Percentiles rank a stretch among this genome's conserved stretches.
Evolutionary conservation across 2,797 vertebrate genomes (phyloP).

Genomic region (Pantherophis vulpinus): DNA sequence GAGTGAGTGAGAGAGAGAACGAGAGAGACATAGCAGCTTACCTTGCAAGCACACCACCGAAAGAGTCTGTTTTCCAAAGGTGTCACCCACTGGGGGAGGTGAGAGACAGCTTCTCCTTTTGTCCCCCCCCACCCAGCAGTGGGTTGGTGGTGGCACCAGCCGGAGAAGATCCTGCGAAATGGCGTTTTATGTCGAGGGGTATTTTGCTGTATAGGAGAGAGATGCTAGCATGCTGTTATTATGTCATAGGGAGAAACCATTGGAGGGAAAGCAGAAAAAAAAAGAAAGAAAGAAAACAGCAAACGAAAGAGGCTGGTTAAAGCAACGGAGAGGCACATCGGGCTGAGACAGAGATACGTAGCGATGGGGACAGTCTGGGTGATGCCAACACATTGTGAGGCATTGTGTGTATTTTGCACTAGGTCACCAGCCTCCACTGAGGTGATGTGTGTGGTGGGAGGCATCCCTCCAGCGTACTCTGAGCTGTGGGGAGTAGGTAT

Average conservation of each 20-base stretch:
- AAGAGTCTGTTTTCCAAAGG: slow-evolving; percentile 23
- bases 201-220: slow-evolving; percentile 60
- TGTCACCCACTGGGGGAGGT: slow-evolving; percentile 30
- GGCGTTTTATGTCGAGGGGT: slow-evolving; percentile 58
- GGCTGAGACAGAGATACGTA: neutral
- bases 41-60: slow-evolving; percentile 11
- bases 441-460: neutral
- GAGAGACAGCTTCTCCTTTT: slow-evolving; percentile 23
- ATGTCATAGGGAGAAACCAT: slow-evolving; percentile 63
- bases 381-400: slow-evolving; percentile 9
- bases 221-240: slow-evolving; percentile 61
- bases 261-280: slow-evolving; percentile 37
- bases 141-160: slow-evolving; percentile 41
- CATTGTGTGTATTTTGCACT: slow-evolving; percentile 16
- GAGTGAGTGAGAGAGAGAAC: neutral
- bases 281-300: slow-evolving; percentile 48
- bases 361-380: neutral
- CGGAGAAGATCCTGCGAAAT: slow-evolving; percentile 58
- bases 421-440: neutral
- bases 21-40: slow-evolving; percentile 14
- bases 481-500: neutral
- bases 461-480: neutral
- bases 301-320: slow-evolving; percentile 33
- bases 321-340: slow-evolving; percentile 10
- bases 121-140: slow-evolving; percentile 24